Evolutionary conservation across 2,113 vertebrate genomes (phyloP).

Genomic region (Tringa solitaria): DNA sequence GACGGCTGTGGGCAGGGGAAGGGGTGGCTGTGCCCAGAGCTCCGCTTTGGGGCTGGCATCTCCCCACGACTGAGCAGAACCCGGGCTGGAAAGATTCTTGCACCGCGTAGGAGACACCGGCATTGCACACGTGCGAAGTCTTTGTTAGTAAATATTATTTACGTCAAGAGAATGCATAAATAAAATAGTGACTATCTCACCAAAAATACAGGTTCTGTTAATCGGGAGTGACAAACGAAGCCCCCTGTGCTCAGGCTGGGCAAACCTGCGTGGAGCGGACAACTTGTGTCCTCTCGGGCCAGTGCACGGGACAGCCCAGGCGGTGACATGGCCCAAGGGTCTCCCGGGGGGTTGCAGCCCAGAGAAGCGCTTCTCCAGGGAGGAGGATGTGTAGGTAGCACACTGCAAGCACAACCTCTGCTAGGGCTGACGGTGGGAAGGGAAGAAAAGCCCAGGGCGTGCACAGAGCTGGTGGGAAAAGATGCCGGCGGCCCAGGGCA

Average conservation of each 20-base stretch:
- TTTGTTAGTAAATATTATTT: conserved; percentile 24
- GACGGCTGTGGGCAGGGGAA: neutral
- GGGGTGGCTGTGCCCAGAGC: neutral
- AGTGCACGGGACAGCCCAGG: neutral
- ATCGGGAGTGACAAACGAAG: accelerated
- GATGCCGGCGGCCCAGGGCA: neutral
- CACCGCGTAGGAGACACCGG: accelerated
- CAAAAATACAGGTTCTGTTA: conserved; percentile 25
- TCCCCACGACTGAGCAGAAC: accelerated
- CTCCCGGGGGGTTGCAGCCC: neutral
- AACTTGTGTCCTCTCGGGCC: neutral
- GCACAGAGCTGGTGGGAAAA: neutral
- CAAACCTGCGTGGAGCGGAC: neutral
- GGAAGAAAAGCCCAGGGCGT: accelerated
- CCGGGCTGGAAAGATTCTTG: neutral
- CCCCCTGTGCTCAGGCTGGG: neutral
- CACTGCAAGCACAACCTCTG: neutral
- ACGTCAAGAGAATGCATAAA: conserved; percentile 36
- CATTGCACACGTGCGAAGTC: neutral
- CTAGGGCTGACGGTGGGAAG: neutral
- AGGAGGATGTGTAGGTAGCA: accelerated
- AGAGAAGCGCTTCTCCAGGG: neutral
- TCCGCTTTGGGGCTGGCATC: neutral
- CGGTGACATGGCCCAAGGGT: neutral
- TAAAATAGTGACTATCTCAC: conserved; percentile 28